These are phyloP conservation scores for Sylvicola fuscatus DNA, from an alignment of 2,888 invertebrate species.

Conservation along the genomic window DNA sequence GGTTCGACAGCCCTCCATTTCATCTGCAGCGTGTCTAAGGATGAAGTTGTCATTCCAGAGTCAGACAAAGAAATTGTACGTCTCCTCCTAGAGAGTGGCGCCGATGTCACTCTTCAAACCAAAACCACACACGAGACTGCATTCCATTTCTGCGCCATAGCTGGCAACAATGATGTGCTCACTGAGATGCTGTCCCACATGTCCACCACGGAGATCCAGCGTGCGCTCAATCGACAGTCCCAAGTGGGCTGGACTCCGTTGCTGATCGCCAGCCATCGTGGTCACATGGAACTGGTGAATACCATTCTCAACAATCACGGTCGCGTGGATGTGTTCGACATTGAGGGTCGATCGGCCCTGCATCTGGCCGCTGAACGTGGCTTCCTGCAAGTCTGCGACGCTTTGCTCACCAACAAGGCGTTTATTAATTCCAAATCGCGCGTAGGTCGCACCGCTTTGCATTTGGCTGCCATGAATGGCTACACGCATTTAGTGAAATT, in stretches of 20 bases:
- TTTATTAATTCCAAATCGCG: slow-evolving; percentile 98
- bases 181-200: slow-evolving; percentile 86
- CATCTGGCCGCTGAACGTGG: slow-evolving; percentile 92
- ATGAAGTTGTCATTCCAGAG: slow-evolving; percentile 50
- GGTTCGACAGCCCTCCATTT: slow-evolving; percentile 91
- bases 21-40: slow-evolving; percentile 73
- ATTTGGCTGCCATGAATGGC: slow-evolving; percentile 92
- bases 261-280: slow-evolving; percentile 86
- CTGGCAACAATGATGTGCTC: slow-evolving; percentile 89
- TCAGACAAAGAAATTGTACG: slow-evolving; percentile 76
- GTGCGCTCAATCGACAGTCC: slow-evolving; percentile 85
- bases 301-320: slow-evolving; percentile 85
- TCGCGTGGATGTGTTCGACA: slow-evolving; percentile 96
- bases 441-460: slow-evolving; percentile 89
- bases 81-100: slow-evolving; percentile 74
- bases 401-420: slow-evolving; percentile 81
- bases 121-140: slow-evolving; percentile 81
- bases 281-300: slow-evolving; percentile 84
- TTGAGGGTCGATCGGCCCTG: slow-evolving; percentile 83
- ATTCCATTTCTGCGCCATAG: slow-evolving; percentile 85
- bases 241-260: slow-evolving; percentile 94
- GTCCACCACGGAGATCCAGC: slow-evolving; percentile 74
- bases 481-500: slow-evolving; percentile 79
- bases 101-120: slow-evolving; percentile 69
- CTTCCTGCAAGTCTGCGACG: slow-evolving; percentile 75